phyloP scores from a whole-genome alignment of 1,140 invertebrate species.

The Delia radicum region DNA sequence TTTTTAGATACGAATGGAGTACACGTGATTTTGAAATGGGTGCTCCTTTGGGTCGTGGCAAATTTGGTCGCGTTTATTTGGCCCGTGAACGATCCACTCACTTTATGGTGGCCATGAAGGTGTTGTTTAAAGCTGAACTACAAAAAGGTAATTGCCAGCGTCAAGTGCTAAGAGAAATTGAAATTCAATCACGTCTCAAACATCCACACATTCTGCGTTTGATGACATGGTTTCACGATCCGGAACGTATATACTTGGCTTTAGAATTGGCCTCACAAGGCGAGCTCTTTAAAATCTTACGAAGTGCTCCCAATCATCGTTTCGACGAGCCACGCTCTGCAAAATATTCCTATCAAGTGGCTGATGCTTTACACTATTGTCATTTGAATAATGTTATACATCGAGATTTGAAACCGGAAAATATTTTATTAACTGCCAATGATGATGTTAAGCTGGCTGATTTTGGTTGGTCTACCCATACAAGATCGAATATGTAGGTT shows the following conservation, averaged over 20 bases:
- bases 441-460: constrained; percentile 88
- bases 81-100: constrained; percentile 83
- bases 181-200: constrained; percentile 90
- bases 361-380: constrained; percentile 88
- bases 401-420: constrained; percentile 88
- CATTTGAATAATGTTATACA: constrained; percentile 89
- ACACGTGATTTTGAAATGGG: constrained; percentile 85
- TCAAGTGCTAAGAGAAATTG: constrained; percentile 89
- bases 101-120: constrained; percentile 89
- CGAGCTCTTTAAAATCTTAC: constrained; percentile 81
- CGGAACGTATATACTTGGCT: constrained; percentile 84
- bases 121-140: constrained; percentile 83
- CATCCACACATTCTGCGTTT: constrained; percentile 90
- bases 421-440: constrained; percentile 73
- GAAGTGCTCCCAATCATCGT: constrained; percentile 65
- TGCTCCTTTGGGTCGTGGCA: constrained; percentile 78
- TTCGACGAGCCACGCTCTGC: constrained; percentile 72
- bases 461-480: constrained; percentile 95
- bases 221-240: constrained; percentile 90
- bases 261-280: constrained; percentile 90
- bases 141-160: constrained; percentile 73
- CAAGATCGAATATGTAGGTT: constrained; percentile 74
- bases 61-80: constrained; percentile 89
- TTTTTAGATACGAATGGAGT: constrained; percentile 64
- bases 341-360: constrained; percentile 84